Evolutionary conservation across 2,113 vertebrate species (phyloP), one percentile per base, ranked within the genome.

Genomic region (Sorex fumeus): DNA sequence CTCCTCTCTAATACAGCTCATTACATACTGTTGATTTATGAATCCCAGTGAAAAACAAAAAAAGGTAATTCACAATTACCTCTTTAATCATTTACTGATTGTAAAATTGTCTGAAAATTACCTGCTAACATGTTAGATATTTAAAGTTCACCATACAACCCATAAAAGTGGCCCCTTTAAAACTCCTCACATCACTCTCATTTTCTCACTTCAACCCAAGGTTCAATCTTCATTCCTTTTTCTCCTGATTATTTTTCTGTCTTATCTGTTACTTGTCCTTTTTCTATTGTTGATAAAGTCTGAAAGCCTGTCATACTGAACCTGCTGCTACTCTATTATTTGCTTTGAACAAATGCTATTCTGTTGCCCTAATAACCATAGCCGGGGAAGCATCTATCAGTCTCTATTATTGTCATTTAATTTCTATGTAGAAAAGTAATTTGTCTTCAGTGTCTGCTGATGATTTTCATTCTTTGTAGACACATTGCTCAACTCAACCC

Each of bases 361-460:
- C 78, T 90, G 40, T 86, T 27, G 6, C 30, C 77, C 92, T 93
- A 84, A 91, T 94, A 95, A 92, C 64, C 86, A 78, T 83, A 95
- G 87, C 87, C 91, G 60, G 64, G 84, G 70, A 93, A 84, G 72
- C 53, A 86, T 67, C 79, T 87, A 92, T 95, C n/a, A 27, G n/a
- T 95, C 84, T 96, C 87, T 94, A 93, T 93, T 91, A 95, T 82
- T 84, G 36, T 80, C 23, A 36, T 75, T 25, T 95, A 88, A 95
- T 95, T 95, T 91, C 88, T 97, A 77, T 91, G 78, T 89, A 86
- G 76, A 70, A 95, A 94, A 90, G 93, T 76, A 88, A 93, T 95
- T 94, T 89, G 30, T 75, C 79, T n/a, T 86, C 10, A 7, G 57
- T 72, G 66, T 94, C 81, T 92, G 70, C 60, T 91, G 87, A 67